Conservation (phyloP, 2,113 vertebrate genomes). For the Rhinoptilus africanus region DNA sequence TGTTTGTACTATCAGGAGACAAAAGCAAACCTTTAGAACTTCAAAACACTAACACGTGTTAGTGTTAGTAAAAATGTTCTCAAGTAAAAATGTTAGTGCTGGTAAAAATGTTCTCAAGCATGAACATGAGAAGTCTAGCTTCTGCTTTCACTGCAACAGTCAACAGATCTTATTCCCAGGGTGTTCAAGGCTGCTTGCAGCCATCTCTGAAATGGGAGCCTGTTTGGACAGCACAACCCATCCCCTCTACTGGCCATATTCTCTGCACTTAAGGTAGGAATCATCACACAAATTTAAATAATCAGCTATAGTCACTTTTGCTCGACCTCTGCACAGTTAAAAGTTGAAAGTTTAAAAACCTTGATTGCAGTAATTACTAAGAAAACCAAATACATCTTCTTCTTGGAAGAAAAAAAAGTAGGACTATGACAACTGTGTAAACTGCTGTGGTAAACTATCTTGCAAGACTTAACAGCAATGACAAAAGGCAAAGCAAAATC, state of each 20-base stretch:
- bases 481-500: neutral
- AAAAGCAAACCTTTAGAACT: neutral
- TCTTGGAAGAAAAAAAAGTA: neutral
- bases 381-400: neutral
- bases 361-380: neutral
- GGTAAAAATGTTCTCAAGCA: neutral
- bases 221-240: neutral
- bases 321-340: neutral
- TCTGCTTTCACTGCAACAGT: neutral
- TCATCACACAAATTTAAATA: neutral
- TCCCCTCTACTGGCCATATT: neutral
- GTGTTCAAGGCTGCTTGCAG: neutral
- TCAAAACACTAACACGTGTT: neutral
- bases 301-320: neutral
- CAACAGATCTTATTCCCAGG: neutral
- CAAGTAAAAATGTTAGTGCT: no score
- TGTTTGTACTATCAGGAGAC: neutral
- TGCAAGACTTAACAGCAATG: rapidly evolving
- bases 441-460: neutral
- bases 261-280: neutral
- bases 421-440: neutral
- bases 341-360: neutral
- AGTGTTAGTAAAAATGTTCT: neutral
- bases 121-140: neutral
- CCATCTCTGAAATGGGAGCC: neutral